Evolutionary conservation across 2,797 vertebrate species (phyloP), one percentile per base, ranked within the genome.

Genomic region (Margarornis squamiger): DNA sequence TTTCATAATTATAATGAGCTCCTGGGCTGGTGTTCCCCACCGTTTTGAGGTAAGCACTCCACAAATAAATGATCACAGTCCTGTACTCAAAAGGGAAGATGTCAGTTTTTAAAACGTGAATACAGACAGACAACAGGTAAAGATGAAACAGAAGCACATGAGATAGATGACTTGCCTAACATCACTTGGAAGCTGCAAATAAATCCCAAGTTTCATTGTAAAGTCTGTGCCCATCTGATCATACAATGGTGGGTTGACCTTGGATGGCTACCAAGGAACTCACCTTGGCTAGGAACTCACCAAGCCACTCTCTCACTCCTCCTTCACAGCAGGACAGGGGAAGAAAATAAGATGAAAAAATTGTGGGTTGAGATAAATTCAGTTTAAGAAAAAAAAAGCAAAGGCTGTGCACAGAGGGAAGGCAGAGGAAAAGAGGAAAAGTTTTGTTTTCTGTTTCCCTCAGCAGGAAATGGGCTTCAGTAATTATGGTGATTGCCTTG

Each of bases 301-400:
- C 18, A 65, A 66, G 19, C 8, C 9, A 5, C 20, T 57, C 12
- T 55, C 17, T 59, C 32, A 27, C 12, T 89, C 10, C 9, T 76
- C 24, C 18, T 75, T 6, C 30, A 43, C 5, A 15, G 13, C 27
- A 81, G 22, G 5, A 19, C 34, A 65, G 4, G 7, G 32, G 13
- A 15, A 66, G 29, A 57, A 70, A 81, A 39, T 30, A 57, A 38
- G 3, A 41, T 9, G 0, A 58, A 78, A 74, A 94, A 26, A 2
- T 57, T 0, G 0, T 24, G 14, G 8, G 2, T 49, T 2, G 3
- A 85, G 15, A 67, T 32, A 90, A 88, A 38, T 1, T 2, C 34
- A 27, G 4, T 75, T 85, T 41, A 73, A 75, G 10, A 57, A 81
- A 58, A 7, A 7, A 88, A 82, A 71, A 54, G 13, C 15, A 58